Evolutionary conservation across 2,888 invertebrate genomes (phyloP).

Genomic region (Tetrapedia diversipes): DNA sequence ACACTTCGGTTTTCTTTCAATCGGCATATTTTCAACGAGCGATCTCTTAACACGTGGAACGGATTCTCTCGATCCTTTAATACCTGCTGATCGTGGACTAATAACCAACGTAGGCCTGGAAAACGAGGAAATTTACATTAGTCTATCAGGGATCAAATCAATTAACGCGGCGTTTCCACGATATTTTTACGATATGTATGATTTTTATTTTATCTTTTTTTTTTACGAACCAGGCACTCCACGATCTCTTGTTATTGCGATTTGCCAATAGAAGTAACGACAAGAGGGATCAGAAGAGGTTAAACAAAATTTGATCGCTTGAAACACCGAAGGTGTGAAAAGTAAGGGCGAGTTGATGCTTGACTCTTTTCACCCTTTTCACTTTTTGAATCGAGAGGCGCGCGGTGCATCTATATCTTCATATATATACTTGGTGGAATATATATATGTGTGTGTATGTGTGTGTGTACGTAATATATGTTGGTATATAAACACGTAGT

Average conservation of each 20-base stretch:
- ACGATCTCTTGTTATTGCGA: conserved; percentile 30
- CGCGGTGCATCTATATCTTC: conserved; percentile 74
- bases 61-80: conserved; percentile 37
- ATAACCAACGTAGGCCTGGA: conserved; percentile 48
- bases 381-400: conserved; percentile 78
- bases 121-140: conserved; percentile 54
- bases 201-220: not conserved
- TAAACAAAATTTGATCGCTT: conserved; percentile 29
- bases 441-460: conserved; percentile 58
- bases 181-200: conserved; percentile 4
- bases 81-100: conserved; percentile 42
- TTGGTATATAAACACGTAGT: conserved; percentile 81
- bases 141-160: conserved; percentile 18
- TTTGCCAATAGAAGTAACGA: conserved; percentile 31
- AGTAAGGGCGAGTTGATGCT: conserved; percentile 11
- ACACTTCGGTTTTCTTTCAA: conserved; percentile 41
- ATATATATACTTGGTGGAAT: conserved; percentile 68
- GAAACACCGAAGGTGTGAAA: conserved; percentile 34
- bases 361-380: conserved; percentile 21
- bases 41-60: conserved; percentile 37
- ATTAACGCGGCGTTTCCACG: not conserved
- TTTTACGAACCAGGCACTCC: conserved; percentile 35
- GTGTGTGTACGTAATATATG: conserved; percentile 70
- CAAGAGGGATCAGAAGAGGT: conserved; percentile 14
- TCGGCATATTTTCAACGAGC: conserved; percentile 52